phyloP scores from a whole-genome alignment of 2,888 invertebrate genomes.

The Ormyrus nitidulus region DNA sequence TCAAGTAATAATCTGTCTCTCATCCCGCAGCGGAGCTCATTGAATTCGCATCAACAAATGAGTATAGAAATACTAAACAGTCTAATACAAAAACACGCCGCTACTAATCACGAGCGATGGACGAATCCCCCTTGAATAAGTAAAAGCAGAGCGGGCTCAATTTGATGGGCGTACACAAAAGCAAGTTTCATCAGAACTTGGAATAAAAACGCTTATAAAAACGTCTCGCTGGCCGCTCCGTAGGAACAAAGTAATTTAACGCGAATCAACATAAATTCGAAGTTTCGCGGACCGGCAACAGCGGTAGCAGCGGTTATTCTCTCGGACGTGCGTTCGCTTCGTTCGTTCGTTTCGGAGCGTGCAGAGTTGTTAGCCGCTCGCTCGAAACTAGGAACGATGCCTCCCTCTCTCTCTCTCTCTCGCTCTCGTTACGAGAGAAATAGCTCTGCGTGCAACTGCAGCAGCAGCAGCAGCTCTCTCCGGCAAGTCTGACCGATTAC shows the following conservation, averaged over 20 bases:
- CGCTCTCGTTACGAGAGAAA: slow-evolving; percentile 4
- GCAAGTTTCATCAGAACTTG: too few relatives aligned
- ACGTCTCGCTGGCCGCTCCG: slow-evolving; percentile 56
- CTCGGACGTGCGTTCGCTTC: slow-evolving; percentile 52
- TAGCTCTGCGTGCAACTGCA: neutral
- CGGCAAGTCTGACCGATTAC: slow-evolving; percentile 59
- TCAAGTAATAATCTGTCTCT: too few relatives aligned
- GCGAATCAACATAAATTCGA: slow-evolving; percentile 68
- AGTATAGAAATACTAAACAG: too few relatives aligned
- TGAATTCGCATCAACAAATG: too few relatives aligned
- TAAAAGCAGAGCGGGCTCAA: too few relatives aligned
- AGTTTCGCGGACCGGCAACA: slow-evolving; percentile 33
- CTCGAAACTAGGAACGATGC: slow-evolving; percentile 29
- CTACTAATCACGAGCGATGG: too few relatives aligned
- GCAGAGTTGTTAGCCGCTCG: slow-evolving; percentile 26
- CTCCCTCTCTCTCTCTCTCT: too few relatives aligned
- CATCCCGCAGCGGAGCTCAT: too few relatives aligned
- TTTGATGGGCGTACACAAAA: too few relatives aligned
- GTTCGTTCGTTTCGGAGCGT: slow-evolving; percentile 43
- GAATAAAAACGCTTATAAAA: slow-evolving; percentile 58
- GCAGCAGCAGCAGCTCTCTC: slow-evolving; percentile 9
- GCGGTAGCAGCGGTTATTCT: slow-evolving; percentile 39
- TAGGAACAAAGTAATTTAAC: slow-evolving; percentile 67
- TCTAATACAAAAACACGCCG: too few relatives aligned
- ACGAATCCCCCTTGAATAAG: too few relatives aligned